These are phyloP conservation scores for Aspiorhynchus laticeps DNA, from an alignment of 2,113 vertebrate species.

Conservation along the genomic window DNA sequence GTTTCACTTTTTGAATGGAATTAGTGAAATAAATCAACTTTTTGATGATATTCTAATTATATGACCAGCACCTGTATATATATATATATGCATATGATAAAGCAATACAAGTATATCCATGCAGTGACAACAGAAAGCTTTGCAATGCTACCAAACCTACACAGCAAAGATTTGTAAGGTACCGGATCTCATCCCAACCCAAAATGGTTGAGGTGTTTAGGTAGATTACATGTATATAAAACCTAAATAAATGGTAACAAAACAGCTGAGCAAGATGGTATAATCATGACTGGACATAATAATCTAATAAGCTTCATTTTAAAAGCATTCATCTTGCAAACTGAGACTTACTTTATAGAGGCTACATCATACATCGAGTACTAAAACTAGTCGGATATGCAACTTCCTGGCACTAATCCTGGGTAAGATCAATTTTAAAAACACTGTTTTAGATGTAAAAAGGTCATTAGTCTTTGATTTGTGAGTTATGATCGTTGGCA, in stretches of 20 bases:
- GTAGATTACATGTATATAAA: not conserved
- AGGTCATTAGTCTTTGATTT: not conserved
- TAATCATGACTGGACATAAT: not conserved
- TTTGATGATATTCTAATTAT: no score
- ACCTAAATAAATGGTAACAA: not conserved
- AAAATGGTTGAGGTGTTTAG: not conserved
- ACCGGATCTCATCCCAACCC: not conserved
- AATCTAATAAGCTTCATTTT: not conserved
- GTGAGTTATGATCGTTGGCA: not conserved
- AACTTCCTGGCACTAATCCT: not conserved
- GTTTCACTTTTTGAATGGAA: no score
- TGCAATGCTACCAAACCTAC: not conserved
- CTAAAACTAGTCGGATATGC: not conserved
- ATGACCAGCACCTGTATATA: no score
- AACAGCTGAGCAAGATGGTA: not conserved
- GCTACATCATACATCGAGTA: not conserved
- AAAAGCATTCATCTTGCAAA: conserved; percentile 17
- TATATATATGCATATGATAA: no score
- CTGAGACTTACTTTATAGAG: not conserved
- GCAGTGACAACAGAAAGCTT: not conserved
- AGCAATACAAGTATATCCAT: not conserved
- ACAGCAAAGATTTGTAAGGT: not conserved
- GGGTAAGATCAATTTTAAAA: not conserved
- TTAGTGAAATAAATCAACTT: no score
- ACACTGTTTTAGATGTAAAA: not conserved